Conservation (phyloP, 2,888 invertebrate genomes). For the Patella depressa region DNA sequence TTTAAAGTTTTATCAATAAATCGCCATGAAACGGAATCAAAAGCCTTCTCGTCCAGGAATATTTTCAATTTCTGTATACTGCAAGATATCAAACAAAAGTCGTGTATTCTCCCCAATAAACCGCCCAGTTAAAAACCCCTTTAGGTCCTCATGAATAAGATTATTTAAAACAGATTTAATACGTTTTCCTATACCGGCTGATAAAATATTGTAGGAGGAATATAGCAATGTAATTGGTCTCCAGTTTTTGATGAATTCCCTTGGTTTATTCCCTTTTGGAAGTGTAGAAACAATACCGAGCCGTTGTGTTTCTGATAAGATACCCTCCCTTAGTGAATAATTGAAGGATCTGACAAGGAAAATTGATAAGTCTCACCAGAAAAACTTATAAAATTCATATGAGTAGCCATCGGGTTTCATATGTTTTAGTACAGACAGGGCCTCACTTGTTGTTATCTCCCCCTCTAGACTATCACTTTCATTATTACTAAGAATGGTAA, state of each 20-base stretch:
- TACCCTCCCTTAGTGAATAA: no score
- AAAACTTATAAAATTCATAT: no score
- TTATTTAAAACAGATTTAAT: not conserved
- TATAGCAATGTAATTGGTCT: slow-evolving; percentile 3
- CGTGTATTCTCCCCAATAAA: slow-evolving; percentile 19
- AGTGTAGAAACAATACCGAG: not conserved
- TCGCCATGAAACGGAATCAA: slow-evolving; percentile 19
- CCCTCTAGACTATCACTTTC: not conserved
- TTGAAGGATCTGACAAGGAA: no score
- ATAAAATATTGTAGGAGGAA: not conserved
- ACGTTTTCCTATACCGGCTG: not conserved
- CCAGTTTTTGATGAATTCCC: not conserved
- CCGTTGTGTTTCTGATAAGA: slow-evolving; percentile 1
- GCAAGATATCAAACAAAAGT: slow-evolving; percentile 13
- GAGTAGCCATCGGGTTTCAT: not conserved
- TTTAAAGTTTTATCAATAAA: slow-evolving; percentile 20
- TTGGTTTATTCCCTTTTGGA: slow-evolving; percentile 5
- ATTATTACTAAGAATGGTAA: not conserved
- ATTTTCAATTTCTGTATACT: slow-evolving; percentile 17
- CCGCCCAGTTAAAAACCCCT: slow-evolving; percentile 13
- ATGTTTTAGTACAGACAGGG: not conserved
- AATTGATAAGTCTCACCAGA: no score
- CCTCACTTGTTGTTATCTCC: not conserved
- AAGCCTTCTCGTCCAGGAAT: slow-evolving; percentile 18
- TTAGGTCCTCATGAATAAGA: no score